These are phyloP conservation scores for Augochlora pura DNA, from an alignment of 1,140 invertebrate species.

Conservation along the genomic window DNA sequence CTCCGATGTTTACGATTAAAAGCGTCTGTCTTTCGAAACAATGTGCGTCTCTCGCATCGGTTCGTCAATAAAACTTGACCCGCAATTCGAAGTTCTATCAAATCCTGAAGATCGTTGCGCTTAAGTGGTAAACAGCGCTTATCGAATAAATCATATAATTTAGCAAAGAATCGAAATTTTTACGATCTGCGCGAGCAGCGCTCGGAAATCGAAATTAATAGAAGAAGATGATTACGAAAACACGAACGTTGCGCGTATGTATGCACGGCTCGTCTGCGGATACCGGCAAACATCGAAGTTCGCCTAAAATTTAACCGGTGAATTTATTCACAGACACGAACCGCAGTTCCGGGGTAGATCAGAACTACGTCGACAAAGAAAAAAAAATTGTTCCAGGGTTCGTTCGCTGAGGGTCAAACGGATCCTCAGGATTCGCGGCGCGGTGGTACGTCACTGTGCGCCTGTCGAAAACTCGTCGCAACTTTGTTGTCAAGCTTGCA, in stretches of 20 bases:
- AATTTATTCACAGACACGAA: conserved; percentile 5
- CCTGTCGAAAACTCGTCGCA: conserved; percentile 65
- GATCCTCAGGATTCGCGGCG: conserved; percentile 23
- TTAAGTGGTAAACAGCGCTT: neutral
- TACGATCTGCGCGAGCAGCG: neutral
- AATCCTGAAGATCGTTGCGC: neutral
- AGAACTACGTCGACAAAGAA: neutral
- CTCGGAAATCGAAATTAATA: neutral
- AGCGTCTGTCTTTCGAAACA: neutral
- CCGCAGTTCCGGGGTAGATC: neutral
- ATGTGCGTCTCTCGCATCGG: neutral
- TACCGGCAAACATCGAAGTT: neutral
- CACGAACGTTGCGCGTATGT: neutral
- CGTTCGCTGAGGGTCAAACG: neutral
- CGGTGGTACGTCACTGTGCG: conserved; percentile 58
- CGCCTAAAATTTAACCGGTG: conserved; percentile 1
- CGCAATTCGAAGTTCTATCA: neutral
- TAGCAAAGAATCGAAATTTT: neutral
- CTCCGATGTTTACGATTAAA: conserved; percentile 6
- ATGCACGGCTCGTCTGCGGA: neutral
- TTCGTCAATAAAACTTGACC: neutral
- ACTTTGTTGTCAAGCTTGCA: conserved; percentile 75
- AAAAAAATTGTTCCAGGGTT: neutral
- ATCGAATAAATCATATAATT: neutral
- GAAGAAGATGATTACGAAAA: neutral